Evolutionary conservation across 2,113 vertebrate genomes (phyloP), one percentile per base, ranked within the genome.

Genomic region (Alosa alosa): DNA sequence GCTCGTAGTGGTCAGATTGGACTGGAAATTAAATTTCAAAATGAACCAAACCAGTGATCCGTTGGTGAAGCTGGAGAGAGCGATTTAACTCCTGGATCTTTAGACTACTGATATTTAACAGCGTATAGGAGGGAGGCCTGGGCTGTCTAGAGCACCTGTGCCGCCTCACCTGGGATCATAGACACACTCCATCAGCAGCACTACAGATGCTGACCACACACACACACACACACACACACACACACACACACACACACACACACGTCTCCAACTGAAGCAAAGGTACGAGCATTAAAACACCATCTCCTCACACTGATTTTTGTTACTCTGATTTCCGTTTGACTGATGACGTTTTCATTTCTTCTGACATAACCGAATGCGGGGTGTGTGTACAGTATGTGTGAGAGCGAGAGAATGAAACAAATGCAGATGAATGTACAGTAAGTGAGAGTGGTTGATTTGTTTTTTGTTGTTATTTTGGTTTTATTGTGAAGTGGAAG

Each of bases 101-200:
- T 95, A 95, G 93, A 96, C 95, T 97, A 96, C 97, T 98, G 96
- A 97, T 93, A 93, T 95, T 93, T 95, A 95, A 94, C 92, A 90
- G 92, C 89, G 88, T 44, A 44, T 92, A 89, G 90, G 90, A 89
- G 89, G 90, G 49, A 85, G 86, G 83, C 55, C 46, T 68, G 86
- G 84, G 84, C 87, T 86, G 84, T 84, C 72, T 82, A 89, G 44
- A 49, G n/a, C 55, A 60, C 55, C 55, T 60, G 55, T 20, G 55
- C 4, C 20, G 6, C 55, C 20, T 60, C 55, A 60, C 18, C 55
- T 7, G 55, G 55, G 55, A 60, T 60, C 55, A 22, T 60, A 60
- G 52, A 57, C 20, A 22, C 55, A 60, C 55, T 60, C 55, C 55
- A 22, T 60, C 55, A 60, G 55, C 64, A 31, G 6, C 64, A 68